Percentiles rank a stretch among this genome's conserved stretches.
phyloP scores from a whole-genome alignment of 2,113 vertebrate species.

The Orycteropus afer region DNA sequence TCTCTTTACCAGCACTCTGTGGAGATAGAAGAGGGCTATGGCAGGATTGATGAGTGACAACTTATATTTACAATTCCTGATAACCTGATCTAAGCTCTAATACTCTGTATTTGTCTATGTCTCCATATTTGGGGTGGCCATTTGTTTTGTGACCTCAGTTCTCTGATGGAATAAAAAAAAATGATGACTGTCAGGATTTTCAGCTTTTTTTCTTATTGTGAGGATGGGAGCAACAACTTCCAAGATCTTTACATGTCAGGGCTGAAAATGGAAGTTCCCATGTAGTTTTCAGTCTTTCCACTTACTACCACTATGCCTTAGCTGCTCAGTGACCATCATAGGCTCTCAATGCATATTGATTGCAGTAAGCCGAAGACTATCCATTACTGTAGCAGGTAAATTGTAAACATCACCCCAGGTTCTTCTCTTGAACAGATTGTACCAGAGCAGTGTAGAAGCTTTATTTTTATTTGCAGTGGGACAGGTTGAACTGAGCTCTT shows the following conservation, averaged over 20 bases:
- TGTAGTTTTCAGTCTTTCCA: background rate
- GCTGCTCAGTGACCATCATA: background rate
- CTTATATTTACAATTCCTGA: background rate
- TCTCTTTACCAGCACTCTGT: background rate
- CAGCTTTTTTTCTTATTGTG: background rate
- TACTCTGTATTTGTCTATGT: background rate
- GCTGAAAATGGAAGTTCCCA: background rate
- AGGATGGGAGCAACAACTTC: background rate
- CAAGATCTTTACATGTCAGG: background rate
- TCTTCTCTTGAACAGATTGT: background rate
- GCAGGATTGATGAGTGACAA: background rate
- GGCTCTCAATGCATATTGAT: background rate
- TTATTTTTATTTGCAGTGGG: background rate
- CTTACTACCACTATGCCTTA: background rate
- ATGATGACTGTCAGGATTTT: background rate
- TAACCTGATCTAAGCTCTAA: background rate
- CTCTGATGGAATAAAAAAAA: background rate
- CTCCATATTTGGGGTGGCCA: background rate
- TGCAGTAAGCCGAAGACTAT: background rate
- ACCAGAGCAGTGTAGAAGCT: background rate
- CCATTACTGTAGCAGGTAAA: background rate
- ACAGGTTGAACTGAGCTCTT: background rate
- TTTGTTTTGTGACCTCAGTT: background rate
- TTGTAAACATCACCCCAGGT: background rate
- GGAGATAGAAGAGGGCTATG: background rate